Evolutionary conservation across 1,140 invertebrate species (phyloP), one percentile per base, ranked within the genome.

Genomic region (Centruroides sculpturatus): DNA sequence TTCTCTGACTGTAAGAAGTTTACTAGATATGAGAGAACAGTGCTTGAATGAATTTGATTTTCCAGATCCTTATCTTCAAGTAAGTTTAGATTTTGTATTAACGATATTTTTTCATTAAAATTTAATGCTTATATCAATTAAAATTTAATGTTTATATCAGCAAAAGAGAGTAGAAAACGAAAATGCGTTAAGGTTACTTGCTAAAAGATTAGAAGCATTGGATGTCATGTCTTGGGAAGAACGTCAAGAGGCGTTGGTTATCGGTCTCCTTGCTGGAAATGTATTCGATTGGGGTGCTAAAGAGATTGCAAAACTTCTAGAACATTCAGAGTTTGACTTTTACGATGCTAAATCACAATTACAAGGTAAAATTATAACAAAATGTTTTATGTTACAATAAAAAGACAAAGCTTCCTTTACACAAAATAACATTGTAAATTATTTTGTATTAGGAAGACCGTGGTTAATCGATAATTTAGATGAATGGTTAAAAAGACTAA

Each of bases 211-310:
- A 55, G 63, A 69, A 23, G 63, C 71, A 46, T 64, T 86, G 5
- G 83, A 85, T 68, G 69, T 69, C 11, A 68, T 85, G 57, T 66
- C 73, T 47, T 75, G 75, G 56, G 65, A 72, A n/a, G 76, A 79
- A 55, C 76, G 79, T 63, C 76, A 81, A 63, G 73, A 79, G 63
- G 75, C 78, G 57, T 68, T 86, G 12, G 75, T 81, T 47, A 70
- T 75, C 50, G 82, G 83, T 12, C 71, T 87, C 51, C 69, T 89
- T 48, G 80, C 81, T 68, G 89, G 89, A 35, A 98, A 98, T 77
- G 91, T 98, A 74, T 98, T 97, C 77, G 94, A 98, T 74, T 97
- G 92, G 91, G 92, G 92, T 48, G 90, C 92, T 2, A 84, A 86
- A 71, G 89, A 91, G 71, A 85, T 94, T 10, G 83, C 86, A 9